Base-by-base conservation (phyloP, 2,888 invertebrate genomes). In the Sphinx pinastri region DNA sequence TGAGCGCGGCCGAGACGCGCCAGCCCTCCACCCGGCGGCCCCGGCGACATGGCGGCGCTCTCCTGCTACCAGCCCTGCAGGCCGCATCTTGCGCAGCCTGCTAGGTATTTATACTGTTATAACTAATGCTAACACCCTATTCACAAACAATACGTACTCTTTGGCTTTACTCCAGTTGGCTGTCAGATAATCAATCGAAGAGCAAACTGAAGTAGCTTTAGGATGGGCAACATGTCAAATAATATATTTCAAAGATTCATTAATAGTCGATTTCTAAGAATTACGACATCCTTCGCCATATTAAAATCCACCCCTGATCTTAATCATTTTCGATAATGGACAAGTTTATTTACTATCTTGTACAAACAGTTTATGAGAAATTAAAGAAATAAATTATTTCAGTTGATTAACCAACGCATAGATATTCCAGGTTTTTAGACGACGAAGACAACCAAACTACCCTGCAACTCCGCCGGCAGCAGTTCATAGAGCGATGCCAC, bases 1-100 rank as follows among this genome's bases (percentile, higher is more conserved):
- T 93, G 93, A 85, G 82, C 84, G 84, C 81, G 81, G 84, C 74
- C 76, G 73, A 47, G 76, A 80, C 77, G 76, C 79, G 77, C 76
- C 78, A 78, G 77, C 80, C 76, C 49, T 19, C 16, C 63, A 58
- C 76, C 76, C 81, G 79, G 79, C 81, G 69, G 72, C 79, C 78
- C 76, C 81, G 88, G 86, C 87, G 87, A 81, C 79, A 93, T 93
- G 93, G 93, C 93, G 84, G 91, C 92, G 75, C 88, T 93, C 72
- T 93, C 93, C 78, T 94, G 93, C 83, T 93, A 93, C 86, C 93
- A 92, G 79, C 93, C 93, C 69, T 93, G 93, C 83, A 88, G 93
- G 71, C 91, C 92, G 80, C 93, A 93, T 76, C 91, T 93, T 71
- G 93, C 93, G 59, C 93, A 93, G 78, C 93, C 93, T 77, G 92